Base-by-base conservation (phyloP, 2,888 invertebrate genomes). In the Callimorpha dominula region DNA sequence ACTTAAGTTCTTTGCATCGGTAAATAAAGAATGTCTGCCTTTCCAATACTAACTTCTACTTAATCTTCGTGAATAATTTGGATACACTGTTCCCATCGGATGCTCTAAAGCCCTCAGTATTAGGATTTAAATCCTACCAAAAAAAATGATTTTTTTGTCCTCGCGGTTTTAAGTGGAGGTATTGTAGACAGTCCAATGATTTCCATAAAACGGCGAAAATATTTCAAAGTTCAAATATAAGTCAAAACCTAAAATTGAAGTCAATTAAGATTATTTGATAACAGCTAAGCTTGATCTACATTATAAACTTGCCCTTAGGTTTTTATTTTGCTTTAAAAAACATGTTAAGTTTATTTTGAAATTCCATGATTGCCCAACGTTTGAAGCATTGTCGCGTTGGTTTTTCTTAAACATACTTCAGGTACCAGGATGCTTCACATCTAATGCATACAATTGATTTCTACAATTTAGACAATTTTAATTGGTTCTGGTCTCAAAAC, bases 1-100 rank as follows among this genome's bases (percentile, higher is more conserved):
- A 66, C 66, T 72, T 72, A 31, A 43, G 43, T 43, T 42, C 42
- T 64, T 42, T 17, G 31, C 60, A 60, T 31, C 31, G 60, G 31
- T 6, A 43, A 43, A 43, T n/a, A 64, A 43, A 64, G 64, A 60
- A 60, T 60, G 12, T 60, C 14, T 31, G 60, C 31, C 31, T 14
- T 31, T 14, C 14, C 60, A 31, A 15, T 60, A 15, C 60, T 60
- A 31, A 60, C 14, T 60, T 60, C 7, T 60, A 60, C 14, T 60
- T 60, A 60, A 60, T 60, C 60, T 31, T 14, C 31, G 20, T 31
- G 4, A 60, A 14, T 60, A 31, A 60, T 31, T 60, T 60, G 14
- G 6, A 31, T 31, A 60, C 12, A 60, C 60, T 14, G 31, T 31
- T 60, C 60, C 60, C 31, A 31, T 31, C 12, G 60, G 60, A 60